Percentiles rank a stretch among this genome's conserved stretches.
Evolutionary conservation across 2,888 invertebrate species (phyloP).

Genomic region (Cheilosia scutellata): DNA sequence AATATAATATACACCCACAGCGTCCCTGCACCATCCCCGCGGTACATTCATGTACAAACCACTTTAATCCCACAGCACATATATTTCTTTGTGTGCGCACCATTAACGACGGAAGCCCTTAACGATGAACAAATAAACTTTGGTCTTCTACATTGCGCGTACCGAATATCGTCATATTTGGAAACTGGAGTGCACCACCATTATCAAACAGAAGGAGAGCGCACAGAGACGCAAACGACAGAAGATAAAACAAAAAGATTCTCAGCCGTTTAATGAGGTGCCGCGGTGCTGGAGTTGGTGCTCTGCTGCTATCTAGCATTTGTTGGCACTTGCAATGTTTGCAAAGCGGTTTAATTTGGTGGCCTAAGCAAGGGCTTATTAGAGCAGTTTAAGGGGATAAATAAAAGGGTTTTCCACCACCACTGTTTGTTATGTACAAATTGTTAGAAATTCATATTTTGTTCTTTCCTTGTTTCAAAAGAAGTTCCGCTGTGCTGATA

Average conservation of each 20-base stretch:
- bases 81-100: slow-evolving; percentile 24
- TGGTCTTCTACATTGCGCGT: slow-evolving; percentile 12
- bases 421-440: slow-evolving; percentile 16
- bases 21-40: background rate
- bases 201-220: slow-evolving; percentile 51
- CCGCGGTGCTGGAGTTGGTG: too few relatives aligned
- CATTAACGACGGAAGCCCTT: slow-evolving; percentile 66
- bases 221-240: background rate
- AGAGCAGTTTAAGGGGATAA: slow-evolving; percentile 50
- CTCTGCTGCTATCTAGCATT: slow-evolving; percentile 49
- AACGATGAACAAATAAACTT: slow-evolving; percentile 59
- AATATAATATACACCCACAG: slow-evolving; percentile 16
- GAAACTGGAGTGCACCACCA: slow-evolving; percentile 18
- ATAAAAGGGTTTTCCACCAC: slow-evolving; percentile 1
- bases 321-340: slow-evolving; percentile 52
- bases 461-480: slow-evolving; percentile 14
- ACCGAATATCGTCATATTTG: slow-evolving; percentile 48
- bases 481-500: slow-evolving; percentile 64
- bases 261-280: slow-evolving; percentile 49
- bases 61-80: slow-evolving; percentile 29
- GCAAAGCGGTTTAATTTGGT: slow-evolving; percentile 67
- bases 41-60: slow-evolving; percentile 4
- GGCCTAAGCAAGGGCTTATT: slow-evolving; percentile 53
- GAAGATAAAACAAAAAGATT: slow-evolving; percentile 26
- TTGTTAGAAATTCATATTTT: slow-evolving; percentile 13